These are phyloP conservation scores for Tenrec ecaudatus DNA, from an alignment of 2,113 vertebrate species.

Conservation along the genomic window DNA sequence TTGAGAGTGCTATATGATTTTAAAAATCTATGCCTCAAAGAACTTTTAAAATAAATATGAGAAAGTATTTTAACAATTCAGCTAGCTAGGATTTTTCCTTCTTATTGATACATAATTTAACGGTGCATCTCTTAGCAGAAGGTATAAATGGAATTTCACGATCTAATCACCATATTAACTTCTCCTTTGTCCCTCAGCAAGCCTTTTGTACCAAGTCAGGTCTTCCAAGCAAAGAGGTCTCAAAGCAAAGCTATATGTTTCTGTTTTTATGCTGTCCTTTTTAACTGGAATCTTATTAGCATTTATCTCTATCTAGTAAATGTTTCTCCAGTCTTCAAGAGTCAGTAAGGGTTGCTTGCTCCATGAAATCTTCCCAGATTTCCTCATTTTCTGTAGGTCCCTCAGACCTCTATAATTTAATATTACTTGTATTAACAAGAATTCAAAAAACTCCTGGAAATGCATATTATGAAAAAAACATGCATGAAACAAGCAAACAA, in stretches of 20 bases:
- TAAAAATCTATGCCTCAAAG: neutral
- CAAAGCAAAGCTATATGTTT: neutral
- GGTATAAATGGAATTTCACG: neutral
- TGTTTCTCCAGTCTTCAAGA: neutral
- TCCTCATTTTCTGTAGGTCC: neutral
- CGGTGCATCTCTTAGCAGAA: neutral
- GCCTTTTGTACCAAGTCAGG: neutral
- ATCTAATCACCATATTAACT: neutral
- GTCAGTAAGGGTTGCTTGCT: neutral
- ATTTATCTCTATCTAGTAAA: neutral
- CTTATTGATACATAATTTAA: conserved; percentile 29
- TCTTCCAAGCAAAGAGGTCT: too few relatives aligned
- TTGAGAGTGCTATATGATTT: neutral
- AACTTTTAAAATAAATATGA: neutral
- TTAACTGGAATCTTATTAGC: neutral
- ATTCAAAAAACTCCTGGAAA: too few relatives aligned
- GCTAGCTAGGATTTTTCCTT: neutral
- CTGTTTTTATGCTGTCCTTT: neutral
- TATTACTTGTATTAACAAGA: neutral
- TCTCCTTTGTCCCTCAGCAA: neutral
- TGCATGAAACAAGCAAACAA: too few relatives aligned
- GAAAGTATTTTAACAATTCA: neutral
- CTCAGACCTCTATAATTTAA: neutral
- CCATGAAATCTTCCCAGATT: neutral
- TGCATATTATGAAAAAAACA: too few relatives aligned